Base-by-base conservation (phyloP, 1,140 invertebrate genomes). In the Pseudobourletiella spinata region DNA sequence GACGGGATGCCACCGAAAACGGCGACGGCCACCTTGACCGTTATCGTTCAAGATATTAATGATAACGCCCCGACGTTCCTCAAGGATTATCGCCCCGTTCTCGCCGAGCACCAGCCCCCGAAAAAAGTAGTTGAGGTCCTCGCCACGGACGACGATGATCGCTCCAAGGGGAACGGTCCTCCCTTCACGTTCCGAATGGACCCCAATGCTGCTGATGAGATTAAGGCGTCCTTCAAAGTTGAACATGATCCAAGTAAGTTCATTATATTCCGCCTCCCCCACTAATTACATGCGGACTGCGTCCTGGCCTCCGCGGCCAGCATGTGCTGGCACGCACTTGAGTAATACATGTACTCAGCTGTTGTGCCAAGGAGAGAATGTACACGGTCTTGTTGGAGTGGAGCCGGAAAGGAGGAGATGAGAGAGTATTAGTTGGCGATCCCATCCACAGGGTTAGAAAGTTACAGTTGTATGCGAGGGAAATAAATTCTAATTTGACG, bases 1-100 rank as follows among this genome's bases (percentile, higher is more conserved):
- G 91, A 96, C 76, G 93, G 91, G 22, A n/a, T 61, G 2, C 94
- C 94, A 8, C 86, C 92, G 0, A 89, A 91, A 77, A 98, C 93
- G 3, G 93, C 95, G 2, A 96, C 93, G 1, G 94, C 93, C 0
- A 97, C 92, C 1, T 78, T 98, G 18, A 93, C 90, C 0, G 90
- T 98, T 0, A 90, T 93, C 62, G 91, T 98, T 0, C 87, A 89
- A 73, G 95, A 98, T 72, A 93, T 98, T 58, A 98, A 98, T 75
- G 95, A 98, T 72, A 97, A 91, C 74, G 86, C 88, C 1, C 92
- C 92, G 1, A 87, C 86, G 64, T 93, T 95, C 77, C 79, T 91
- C 1, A 88, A 93, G 73, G 89, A 95, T 72, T 96, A 96, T 73
- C 81, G 89, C 51, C 93, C 94, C 0, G 89, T 96, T 11, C 79